Percentiles rank a stretch among this genome's conserved stretches.
Evolutionary conservation across 2,888 invertebrate species (phyloP).

Genomic region (Drosophila colorata): DNA sequence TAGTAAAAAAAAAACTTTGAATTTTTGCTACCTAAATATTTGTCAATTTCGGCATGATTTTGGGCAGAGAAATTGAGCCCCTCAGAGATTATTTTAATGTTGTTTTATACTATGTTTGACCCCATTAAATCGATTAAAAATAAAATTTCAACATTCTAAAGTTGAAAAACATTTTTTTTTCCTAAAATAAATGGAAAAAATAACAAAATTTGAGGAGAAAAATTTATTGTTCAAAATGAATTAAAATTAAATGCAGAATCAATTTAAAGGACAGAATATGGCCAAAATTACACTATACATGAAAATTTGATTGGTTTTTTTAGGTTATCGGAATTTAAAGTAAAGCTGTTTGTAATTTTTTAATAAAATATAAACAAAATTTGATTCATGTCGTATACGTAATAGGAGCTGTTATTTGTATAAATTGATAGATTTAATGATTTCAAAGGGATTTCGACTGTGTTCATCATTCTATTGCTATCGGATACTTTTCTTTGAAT

Average conservation of each 20-base stretch:
- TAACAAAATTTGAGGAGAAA: no score
- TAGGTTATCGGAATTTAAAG: background rate
- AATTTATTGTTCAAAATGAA: no score
- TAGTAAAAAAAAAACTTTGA: no score
- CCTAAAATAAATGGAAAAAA: no score
- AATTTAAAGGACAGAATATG: background rate
- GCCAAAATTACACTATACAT: background rate
- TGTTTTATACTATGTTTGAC: no score
- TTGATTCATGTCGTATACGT: constrained; percentile 10
- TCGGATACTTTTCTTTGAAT: constrained; percentile 45
- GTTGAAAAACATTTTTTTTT: no score
- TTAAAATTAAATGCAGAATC: background rate
- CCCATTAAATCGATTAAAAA: no score
- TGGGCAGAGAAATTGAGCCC: no score
- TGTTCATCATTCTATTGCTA: background rate
- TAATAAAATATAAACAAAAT: background rate
- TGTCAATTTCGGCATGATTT: no score
- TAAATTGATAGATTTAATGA: background rate
- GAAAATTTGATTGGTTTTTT: background rate
- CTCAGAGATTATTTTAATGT: no score
- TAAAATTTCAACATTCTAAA: no score
- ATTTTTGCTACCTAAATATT: no score
- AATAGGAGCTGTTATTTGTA: constrained; percentile 3
- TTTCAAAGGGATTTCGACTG: background rate
- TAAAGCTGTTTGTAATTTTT: background rate